These are phyloP conservation scores for Lytechinus pictus DNA, from an alignment of 35 echinoderm and acorn worm genomes.

Conservation along the genomic window DNA sequence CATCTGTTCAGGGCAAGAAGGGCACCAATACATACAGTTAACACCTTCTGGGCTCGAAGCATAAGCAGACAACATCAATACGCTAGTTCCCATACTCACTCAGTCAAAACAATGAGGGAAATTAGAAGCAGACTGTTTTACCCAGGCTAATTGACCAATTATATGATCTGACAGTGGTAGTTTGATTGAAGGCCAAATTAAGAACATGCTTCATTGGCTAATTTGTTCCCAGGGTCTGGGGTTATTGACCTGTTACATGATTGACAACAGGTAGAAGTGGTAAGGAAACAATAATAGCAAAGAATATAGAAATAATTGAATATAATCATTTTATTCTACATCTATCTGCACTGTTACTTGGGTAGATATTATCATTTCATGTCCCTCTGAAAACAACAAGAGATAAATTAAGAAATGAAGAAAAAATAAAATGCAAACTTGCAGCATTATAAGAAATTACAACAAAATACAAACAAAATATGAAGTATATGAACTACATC, in stretches of 20 bases:
- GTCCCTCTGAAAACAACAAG: background rate
- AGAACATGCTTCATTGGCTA: slow-evolving; percentile 1
- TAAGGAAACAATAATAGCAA: background rate
- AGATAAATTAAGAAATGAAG: background rate
- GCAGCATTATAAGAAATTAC: no score
- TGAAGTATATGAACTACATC: no score
- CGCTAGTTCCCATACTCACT: background rate
- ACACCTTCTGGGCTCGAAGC: no score
- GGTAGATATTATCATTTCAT: no score
- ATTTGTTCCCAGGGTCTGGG: background rate
- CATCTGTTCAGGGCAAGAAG: no score
- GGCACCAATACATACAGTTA: no score
- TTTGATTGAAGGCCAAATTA: background rate
- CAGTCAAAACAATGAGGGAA: background rate
- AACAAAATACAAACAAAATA: no score
- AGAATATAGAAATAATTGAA: background rate
- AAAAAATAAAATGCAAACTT: background rate
- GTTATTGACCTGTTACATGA: background rate
- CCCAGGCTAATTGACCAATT: background rate
- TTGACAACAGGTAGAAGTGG: background rate
- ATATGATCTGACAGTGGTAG: background rate
- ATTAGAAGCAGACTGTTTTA: background rate
- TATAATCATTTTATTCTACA: no score
- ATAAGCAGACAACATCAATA: background rate
- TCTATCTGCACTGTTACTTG: no score